These are phyloP conservation scores for Corapipo altera DNA, from an alignment of 2,113 vertebrate species.

Conservation along the genomic window DNA sequence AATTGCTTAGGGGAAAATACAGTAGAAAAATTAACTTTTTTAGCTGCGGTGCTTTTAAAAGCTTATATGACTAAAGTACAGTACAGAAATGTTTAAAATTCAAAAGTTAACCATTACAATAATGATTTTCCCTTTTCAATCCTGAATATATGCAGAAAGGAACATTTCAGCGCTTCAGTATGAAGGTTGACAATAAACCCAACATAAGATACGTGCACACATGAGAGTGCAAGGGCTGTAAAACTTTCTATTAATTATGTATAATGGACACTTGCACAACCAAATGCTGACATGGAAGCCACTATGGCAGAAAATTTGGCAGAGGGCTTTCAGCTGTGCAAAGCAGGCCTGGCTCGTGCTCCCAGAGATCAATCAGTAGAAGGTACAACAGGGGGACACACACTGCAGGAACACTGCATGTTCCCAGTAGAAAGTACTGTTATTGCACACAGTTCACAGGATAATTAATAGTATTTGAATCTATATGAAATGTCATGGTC, in stretches of 20 bases:
- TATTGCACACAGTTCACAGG: not conserved
- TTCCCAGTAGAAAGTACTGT: not conserved
- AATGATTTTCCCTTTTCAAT: not conserved
- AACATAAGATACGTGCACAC: not conserved
- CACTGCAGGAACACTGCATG: not conserved
- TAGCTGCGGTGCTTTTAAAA: not conserved
- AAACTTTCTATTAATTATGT: not conserved
- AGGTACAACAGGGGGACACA: fast-evolving
- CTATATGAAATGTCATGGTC: not conserved
- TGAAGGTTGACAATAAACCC: not conserved
- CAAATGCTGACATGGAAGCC: not conserved
- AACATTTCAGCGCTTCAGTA: not conserved
- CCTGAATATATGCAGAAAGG: not conserved
- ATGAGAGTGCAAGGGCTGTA: not conserved
- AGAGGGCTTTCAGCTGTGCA: not conserved
- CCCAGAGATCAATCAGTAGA: not conserved
- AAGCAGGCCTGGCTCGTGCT: not conserved
- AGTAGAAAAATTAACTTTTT: not conserved
- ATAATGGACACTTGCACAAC: not conserved
- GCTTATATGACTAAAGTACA: not conserved
- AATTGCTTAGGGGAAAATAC: not conserved
- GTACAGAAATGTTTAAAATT: not conserved
- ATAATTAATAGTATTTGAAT: not conserved
- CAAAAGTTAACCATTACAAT: not conserved
- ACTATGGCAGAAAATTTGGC: not conserved